Percentiles rank a stretch among this genome's conserved stretches.
Evolutionary conservation across 2,888 invertebrate species (phyloP).

Genomic region (Limnephilus auricula): DNA sequence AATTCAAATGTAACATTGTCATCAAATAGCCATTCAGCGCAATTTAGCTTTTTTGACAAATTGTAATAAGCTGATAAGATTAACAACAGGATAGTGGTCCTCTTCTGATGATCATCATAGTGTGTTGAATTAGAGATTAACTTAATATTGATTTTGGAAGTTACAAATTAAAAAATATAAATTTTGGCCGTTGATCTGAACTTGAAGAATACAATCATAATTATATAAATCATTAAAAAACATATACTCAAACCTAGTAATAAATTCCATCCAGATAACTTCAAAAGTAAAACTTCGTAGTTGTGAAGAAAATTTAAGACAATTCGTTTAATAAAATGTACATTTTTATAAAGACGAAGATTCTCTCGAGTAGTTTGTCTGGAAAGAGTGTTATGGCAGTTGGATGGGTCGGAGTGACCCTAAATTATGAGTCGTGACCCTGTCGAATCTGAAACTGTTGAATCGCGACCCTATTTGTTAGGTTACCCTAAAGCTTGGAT

Average conservation of each 20-base stretch:
- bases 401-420: background rate
- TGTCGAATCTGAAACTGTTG: too few relatives aligned
- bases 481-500: background rate
- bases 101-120: too few relatives aligned
- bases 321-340: background rate
- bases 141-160: background rate
- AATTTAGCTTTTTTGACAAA: too few relatives aligned
- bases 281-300: background rate
- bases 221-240: background rate
- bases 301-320: background rate
- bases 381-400: constrained; percentile 36
- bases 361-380: background rate
- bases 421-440: background rate
- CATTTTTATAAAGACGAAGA: background rate
- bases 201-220: background rate
- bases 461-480: background rate
- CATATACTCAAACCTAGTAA: background rate
- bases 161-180: background rate
- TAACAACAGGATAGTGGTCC: too few relatives aligned
- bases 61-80: too few relatives aligned
- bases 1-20: too few relatives aligned
- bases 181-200: background rate
- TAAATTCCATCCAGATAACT: background rate
- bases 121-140: too few relatives aligned
- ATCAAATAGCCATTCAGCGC: too few relatives aligned